A percentile compares a stretch with the other conserved stretches of the same genome.
These are phyloP conservation scores for Cyaniris semiargus DNA, from an alignment of 2,888 invertebrate species.

Conservation along the genomic window DNA sequence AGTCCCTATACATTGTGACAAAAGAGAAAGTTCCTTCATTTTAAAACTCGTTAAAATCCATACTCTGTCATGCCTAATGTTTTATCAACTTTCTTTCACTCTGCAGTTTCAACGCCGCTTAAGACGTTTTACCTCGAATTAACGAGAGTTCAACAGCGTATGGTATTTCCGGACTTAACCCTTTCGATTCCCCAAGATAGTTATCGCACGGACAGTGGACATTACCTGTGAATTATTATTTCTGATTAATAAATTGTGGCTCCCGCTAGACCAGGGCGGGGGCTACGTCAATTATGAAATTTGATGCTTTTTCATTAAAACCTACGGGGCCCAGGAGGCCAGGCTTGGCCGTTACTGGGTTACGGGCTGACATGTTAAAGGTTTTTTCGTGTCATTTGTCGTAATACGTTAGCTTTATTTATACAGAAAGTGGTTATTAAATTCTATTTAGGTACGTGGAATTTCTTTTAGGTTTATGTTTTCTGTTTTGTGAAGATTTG, in stretches of 20 bases:
- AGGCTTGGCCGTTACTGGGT: slow-evolving; percentile 55
- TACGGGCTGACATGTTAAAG: slow-evolving; percentile 49
- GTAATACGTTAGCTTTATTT: background rate
- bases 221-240: slow-evolving; percentile 80
- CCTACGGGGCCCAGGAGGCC: slow-evolving; percentile 59
- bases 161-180: slow-evolving; percentile 50
- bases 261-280: slow-evolving; percentile 61
- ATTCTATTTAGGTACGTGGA: background rate
- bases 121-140: too few relatives aligned
- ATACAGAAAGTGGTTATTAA: background rate
- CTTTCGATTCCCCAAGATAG: slow-evolving; percentile 59
- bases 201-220: slow-evolving; percentile 60
- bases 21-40: too few relatives aligned
- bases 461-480: background rate
- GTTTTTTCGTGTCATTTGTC: slow-evolving; percentile 43
- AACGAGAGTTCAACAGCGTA: background rate
- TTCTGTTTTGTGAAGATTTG: background rate
- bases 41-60: too few relatives aligned
- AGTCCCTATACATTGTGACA: too few relatives aligned
- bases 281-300: slow-evolving; percentile 73
- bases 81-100: too few relatives aligned
- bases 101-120: too few relatives aligned
- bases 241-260: slow-evolving; percentile 79
- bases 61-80: too few relatives aligned
- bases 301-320: slow-evolving; percentile 78